Evolutionary conservation across 2,888 invertebrate species (phyloP).

Genomic region (Lordiphosa andalusiaca): DNA sequence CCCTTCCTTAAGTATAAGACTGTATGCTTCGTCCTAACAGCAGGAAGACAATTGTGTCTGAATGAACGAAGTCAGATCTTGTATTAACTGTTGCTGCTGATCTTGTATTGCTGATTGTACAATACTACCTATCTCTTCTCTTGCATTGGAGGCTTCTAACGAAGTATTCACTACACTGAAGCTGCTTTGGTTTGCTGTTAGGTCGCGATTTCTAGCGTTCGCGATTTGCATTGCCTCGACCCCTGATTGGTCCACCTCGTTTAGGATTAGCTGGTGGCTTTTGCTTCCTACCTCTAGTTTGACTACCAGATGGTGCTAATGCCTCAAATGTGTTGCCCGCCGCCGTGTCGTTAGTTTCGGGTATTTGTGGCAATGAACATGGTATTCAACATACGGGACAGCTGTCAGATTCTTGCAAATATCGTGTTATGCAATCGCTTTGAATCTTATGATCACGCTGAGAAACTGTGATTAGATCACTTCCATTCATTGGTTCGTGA

Average conservation of each 20-base stretch:
- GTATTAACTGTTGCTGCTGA: too few species aligned
- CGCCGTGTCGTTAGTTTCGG: neutral
- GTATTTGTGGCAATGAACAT: neutral
- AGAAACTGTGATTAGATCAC: neutral
- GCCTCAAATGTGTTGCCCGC: neutral
- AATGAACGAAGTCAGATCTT: too few species aligned
- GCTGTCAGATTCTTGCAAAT: neutral
- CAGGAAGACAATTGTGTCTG: too few species aligned
- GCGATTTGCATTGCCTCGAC: neutral
- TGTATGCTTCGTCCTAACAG: too few species aligned
- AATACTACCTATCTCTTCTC: too few species aligned
- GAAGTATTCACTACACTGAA: too few species aligned
- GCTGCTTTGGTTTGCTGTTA: too few species aligned
- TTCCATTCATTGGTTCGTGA: too few species aligned
- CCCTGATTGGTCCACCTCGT: neutral
- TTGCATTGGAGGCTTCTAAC: too few species aligned
- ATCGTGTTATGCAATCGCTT: neutral
- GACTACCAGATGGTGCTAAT: neutral
- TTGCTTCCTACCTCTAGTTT: too few species aligned
- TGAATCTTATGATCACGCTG: neutral
- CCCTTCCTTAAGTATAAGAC: neutral
- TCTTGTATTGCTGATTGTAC: too few species aligned
- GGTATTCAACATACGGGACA: neutral
- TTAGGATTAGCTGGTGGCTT: neutral
- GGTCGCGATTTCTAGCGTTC: neutral